Percentiles rank a stretch among this genome's conserved stretches.
Conservation (phyloP, 2,797 vertebrate species). For the Melanotaenia parkinsoni region DNA sequence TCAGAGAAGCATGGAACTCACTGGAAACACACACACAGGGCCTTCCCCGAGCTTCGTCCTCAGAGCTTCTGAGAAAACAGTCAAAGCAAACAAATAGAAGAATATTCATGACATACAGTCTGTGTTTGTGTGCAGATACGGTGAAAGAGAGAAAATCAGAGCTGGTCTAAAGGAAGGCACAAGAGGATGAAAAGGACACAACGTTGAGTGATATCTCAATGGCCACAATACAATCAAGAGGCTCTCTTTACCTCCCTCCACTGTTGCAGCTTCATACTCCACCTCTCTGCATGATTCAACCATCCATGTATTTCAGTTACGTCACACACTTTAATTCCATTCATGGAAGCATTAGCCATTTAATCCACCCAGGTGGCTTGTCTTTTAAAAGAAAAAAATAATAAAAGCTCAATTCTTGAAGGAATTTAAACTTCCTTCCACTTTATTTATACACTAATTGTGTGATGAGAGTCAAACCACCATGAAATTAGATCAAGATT, state of each 20-base stretch:
- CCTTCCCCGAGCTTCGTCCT: constrained; percentile 40
- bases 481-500: neutral
- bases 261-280: constrained; percentile 5
- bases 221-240: constrained; percentile 26
- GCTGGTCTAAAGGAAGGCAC: constrained; percentile 23
- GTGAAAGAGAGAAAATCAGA: constrained; percentile 36
- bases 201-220: constrained; percentile 24
- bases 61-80: constrained; percentile 31
- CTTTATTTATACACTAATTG: too few species aligned
- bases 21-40: constrained; percentile 24
- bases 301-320: constrained; percentile 29
- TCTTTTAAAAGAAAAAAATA: neutral
- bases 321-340: constrained; percentile 30
- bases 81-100: constrained; percentile 34
- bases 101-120: constrained; percentile 44
- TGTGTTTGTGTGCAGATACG: neutral
- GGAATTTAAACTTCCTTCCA: neutral
- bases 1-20: constrained; percentile 55
- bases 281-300: constrained; percentile 31
- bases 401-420: neutral
- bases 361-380: constrained; percentile 20
- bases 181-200: constrained; percentile 23
- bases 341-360: constrained; percentile 4
- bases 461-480: neutral
- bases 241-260: constrained; percentile 3